Percentiles rank a stretch among this genome's conserved stretches.
Conservation (phyloP, 2,113 vertebrate species). For the Falco punctatus region DNA sequence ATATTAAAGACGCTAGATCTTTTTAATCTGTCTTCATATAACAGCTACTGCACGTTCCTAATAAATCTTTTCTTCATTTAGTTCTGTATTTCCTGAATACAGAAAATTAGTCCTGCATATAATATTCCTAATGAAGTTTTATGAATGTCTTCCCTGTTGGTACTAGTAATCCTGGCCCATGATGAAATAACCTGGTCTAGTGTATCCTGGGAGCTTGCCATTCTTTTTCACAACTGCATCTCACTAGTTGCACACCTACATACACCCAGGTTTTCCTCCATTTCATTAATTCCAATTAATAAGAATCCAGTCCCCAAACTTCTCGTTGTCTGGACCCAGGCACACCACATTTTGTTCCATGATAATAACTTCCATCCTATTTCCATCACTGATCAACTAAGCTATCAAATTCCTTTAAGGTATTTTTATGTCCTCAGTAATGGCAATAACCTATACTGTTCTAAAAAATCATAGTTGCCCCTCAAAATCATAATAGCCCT, state of each 20-base stretch:
- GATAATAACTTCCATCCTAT: not conserved
- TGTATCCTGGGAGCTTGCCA: not conserved
- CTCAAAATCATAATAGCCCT: not conserved
- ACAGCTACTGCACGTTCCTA: not conserved
- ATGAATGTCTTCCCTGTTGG: not conserved
- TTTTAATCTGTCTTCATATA: not conserved
- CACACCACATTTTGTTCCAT: not conserved
- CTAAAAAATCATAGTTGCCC: not conserved
- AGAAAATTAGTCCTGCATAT: not conserved
- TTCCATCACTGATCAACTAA: not conserved
- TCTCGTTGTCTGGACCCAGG: not conserved
- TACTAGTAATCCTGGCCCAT: not conserved
- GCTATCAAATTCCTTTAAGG: not conserved
- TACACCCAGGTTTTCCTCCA: not conserved
- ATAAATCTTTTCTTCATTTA: not conserved
- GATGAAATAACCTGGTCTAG: not conserved
- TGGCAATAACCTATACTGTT: not conserved
- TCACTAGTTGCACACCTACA: not conserved
- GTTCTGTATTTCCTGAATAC: not conserved
- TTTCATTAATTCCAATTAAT: not conserved
- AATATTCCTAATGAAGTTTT: not conserved
- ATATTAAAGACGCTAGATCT: not conserved
- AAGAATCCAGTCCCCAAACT: not conserved
- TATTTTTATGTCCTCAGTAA: not conserved
- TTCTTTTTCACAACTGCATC: not conserved